phyloP scores from a whole-genome alignment of 2,888 invertebrate genomes.

The Incurvaria masculella region DNA sequence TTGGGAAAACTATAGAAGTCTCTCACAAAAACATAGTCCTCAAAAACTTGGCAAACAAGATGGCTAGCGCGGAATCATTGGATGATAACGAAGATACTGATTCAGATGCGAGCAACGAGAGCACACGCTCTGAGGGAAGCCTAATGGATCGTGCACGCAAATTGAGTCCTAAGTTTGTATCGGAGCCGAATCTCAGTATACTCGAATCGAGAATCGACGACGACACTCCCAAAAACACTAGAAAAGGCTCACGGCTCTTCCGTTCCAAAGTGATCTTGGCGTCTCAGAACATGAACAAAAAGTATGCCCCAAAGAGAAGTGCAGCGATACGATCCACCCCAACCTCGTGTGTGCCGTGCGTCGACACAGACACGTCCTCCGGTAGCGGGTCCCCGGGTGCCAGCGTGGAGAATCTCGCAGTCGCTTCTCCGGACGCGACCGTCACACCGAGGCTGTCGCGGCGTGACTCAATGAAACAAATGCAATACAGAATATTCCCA shows the following conservation, averaged over 20 bases:
- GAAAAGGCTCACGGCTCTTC: slow-evolving; percentile 38
- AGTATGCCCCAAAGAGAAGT: slow-evolving; percentile 37
- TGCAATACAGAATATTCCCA: slow-evolving; percentile 4
- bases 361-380: slow-evolving; percentile 38
- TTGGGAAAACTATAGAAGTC: slow-evolving; percentile 30
- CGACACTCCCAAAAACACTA: slow-evolving; percentile 44
- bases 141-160: slow-evolving; percentile 32
- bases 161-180: slow-evolving; percentile 46
- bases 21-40: slow-evolving; percentile 45
- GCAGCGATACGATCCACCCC: slow-evolving; percentile 33
- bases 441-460: slow-evolving; percentile 12
- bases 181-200: slow-evolving; percentile 45
- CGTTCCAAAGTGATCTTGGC: slow-evolving; percentile 37
- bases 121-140: slow-evolving; percentile 45
- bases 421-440: slow-evolving; percentile 15
- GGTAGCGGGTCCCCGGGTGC: slow-evolving; percentile 24
- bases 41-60: slow-evolving; percentile 45
- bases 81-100: slow-evolving; percentile 35
- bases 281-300: slow-evolving; percentile 35
- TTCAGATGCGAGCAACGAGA: slow-evolving; percentile 43
- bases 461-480: slow-evolving; percentile 30
- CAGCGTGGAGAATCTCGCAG: neutral
- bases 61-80: slow-evolving; percentile 38
- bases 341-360: slow-evolving; percentile 42
- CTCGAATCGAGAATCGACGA: slow-evolving; percentile 27